These are phyloP conservation scores for Anguilla pacifica DNA, from an alignment of 2,797 vertebrate genomes.

Conservation along the genomic window DNA sequence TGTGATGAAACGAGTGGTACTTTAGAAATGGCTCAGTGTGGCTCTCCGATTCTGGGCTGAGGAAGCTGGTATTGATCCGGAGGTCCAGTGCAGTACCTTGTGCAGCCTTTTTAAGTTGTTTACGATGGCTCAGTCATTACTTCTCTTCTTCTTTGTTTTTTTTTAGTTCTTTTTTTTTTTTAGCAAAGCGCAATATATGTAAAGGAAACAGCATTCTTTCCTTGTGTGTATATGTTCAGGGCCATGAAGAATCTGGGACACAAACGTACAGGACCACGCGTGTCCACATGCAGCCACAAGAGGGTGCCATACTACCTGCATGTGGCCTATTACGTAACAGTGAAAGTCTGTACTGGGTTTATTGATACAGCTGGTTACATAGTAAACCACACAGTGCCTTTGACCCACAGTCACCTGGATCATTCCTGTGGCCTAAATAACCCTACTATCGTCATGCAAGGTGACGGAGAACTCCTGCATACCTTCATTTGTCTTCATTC, in stretches of 20 bases:
- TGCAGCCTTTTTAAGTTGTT: neutral
- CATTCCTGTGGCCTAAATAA: slow-evolving; percentile 50
- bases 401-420: slow-evolving; percentile 51
- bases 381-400: slow-evolving; percentile 46
- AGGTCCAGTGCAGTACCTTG: neutral
- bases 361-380: slow-evolving; percentile 36
- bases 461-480: neutral
- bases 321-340: slow-evolving; percentile 18
- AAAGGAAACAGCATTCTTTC: neutral
- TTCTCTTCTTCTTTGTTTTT: neutral
- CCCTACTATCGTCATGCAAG: neutral
- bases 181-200: neutral
- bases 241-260: neutral
- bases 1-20: slow-evolving; percentile 6
- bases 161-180: neutral
- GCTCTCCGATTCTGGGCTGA: neutral
- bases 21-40: neutral
- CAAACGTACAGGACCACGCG: neutral
- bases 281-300: slow-evolving; percentile 23
- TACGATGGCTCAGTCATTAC: neutral
- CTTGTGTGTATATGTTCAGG: neutral
- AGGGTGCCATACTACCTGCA: slow-evolving; percentile 7
- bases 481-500: neutral
- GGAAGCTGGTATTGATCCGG: neutral
- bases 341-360: slow-evolving; percentile 12